phyloP scores from a whole-genome alignment of 2,113 vertebrate species.

The Albula glossodonta region DNA sequence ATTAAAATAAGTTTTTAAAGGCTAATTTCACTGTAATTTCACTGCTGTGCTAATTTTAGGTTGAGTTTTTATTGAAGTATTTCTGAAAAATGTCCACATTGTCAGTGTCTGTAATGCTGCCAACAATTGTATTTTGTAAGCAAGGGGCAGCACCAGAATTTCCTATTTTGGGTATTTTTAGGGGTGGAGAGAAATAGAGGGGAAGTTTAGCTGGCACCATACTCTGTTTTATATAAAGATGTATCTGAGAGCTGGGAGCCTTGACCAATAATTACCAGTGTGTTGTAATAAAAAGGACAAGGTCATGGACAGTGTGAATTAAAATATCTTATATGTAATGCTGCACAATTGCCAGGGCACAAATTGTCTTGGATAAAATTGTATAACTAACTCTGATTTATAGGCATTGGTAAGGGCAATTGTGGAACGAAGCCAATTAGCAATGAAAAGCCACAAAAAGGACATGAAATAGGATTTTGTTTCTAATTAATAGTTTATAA shows the following conservation, averaged over 20 bases:
- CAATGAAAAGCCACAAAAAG: background rate
- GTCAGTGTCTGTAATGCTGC: background rate
- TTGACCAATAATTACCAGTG: too few relatives aligned
- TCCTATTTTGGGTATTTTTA: background rate
- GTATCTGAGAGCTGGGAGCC: background rate
- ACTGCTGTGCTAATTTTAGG: too few relatives aligned
- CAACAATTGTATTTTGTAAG: background rate
- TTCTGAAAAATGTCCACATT: background rate
- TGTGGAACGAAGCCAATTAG: background rate
- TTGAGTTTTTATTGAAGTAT: background rate
- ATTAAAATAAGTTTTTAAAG: too few relatives aligned
- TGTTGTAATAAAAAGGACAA: too few relatives aligned
- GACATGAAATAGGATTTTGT: background rate
- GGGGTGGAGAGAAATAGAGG: background rate
- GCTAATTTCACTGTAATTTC: too few relatives aligned
- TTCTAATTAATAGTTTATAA: too few relatives aligned
- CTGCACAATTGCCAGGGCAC: too few relatives aligned
- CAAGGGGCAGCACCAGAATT: background rate
- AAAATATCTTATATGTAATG: too few relatives aligned
- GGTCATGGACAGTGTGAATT: too few relatives aligned
- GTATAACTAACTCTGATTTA: too few relatives aligned
- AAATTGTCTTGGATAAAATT: too few relatives aligned
- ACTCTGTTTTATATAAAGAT: background rate
- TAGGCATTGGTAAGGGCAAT: background rate
- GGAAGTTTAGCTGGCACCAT: background rate